These are phyloP conservation scores for Forbesichthys agassizii DNA, from an alignment of 2,113 vertebrate species.

Conservation along the genomic window DNA sequence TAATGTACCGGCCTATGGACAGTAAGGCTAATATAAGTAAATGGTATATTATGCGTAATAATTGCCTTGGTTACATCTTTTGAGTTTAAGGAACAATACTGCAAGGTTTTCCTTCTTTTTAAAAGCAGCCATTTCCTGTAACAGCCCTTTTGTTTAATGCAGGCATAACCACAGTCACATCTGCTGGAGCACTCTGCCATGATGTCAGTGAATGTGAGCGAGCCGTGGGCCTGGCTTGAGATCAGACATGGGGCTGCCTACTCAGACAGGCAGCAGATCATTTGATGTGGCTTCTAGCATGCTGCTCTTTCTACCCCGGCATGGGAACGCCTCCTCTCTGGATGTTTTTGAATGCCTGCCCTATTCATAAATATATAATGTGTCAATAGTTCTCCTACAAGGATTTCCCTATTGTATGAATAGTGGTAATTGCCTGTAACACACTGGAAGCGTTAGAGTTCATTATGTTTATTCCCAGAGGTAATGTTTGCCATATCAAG, in stretches of 20 bases:
- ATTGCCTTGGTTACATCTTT: slow-evolving; percentile 48
- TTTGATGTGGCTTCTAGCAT: slow-evolving; percentile 39
- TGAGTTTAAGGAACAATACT: slow-evolving; percentile 58
- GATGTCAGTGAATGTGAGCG: slow-evolving; percentile 70
- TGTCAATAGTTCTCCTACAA: slow-evolving; percentile 36
- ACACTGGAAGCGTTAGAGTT: too few species aligned
- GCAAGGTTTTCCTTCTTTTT: slow-evolving; percentile 41
- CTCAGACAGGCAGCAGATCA: slow-evolving; percentile 23
- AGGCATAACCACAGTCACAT: slow-evolving; percentile 78
- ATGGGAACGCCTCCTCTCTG: slow-evolving; percentile 9
- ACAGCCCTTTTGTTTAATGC: slow-evolving; percentile 67
- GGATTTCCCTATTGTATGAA: too few species aligned
- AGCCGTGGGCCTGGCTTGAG: slow-evolving; percentile 67
- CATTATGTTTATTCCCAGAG: too few species aligned
- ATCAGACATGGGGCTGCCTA: slow-evolving; percentile 63
- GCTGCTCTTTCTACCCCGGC: slow-evolving; percentile 50
- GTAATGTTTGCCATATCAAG: too few species aligned
- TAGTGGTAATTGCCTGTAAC: too few species aligned
- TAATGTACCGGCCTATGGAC: slow-evolving; percentile 48
- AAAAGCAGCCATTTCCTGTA: slow-evolving; percentile 74
- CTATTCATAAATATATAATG: slow-evolving; percentile 22
- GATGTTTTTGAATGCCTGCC: not conserved
- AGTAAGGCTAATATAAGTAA: slow-evolving; percentile 51
- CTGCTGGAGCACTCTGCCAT: slow-evolving; percentile 77
- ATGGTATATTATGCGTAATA: slow-evolving; percentile 60